Base-by-base conservation (phyloP, 2,113 vertebrate species). In the Uria aalge region DNA sequence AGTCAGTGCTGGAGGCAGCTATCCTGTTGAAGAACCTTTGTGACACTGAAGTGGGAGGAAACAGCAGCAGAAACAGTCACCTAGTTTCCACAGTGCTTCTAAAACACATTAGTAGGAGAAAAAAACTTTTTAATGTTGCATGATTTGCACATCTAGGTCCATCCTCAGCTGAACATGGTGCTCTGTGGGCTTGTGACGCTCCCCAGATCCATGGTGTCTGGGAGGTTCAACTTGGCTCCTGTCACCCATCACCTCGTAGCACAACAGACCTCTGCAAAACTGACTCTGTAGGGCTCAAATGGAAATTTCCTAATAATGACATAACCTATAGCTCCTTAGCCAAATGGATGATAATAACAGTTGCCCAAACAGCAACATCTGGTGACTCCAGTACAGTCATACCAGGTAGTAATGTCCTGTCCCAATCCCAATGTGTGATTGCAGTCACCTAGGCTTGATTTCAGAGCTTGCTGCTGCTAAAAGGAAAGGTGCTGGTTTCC, bases 1-100 rank as follows among this genome's bases (percentile, higher is more conserved):
- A 87, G 34, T 71, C 40, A 29, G 43, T 2, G 50, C 97, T 95
- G 59, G 73, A 92, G 95, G 96, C 90, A 85, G 57, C 32, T 23
- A 24, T 84, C 36, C 52, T 78, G 10, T 27, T 84, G 88, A 76
- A 92, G 86, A 91, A 43, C 41, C 23, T 87, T 91, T 50, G 19
- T 95, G 91, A 92, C 89, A 95, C 75, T 47, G 32, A 80, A 74
- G 41, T 40, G n/a, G 34, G 40, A 92, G n/a, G 75, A 91, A 91
- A 47, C 23, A 80, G 40, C 59, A 87, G 79, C 50, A 84, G 82
- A 45, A 21, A 83, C 29, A 4, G 5, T 22, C 91, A 45, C 23
- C 18, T 81, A 32, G n/a, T 89, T 89, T 87, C 76, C 68, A 36
- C 75, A 88, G 47, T 48, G 24, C 17, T 40, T 78, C 29, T 71